These are phyloP conservation scores for Drosophila setosimentum DNA, from an alignment of 2,888 invertebrate species.

Conservation along the genomic window DNA sequence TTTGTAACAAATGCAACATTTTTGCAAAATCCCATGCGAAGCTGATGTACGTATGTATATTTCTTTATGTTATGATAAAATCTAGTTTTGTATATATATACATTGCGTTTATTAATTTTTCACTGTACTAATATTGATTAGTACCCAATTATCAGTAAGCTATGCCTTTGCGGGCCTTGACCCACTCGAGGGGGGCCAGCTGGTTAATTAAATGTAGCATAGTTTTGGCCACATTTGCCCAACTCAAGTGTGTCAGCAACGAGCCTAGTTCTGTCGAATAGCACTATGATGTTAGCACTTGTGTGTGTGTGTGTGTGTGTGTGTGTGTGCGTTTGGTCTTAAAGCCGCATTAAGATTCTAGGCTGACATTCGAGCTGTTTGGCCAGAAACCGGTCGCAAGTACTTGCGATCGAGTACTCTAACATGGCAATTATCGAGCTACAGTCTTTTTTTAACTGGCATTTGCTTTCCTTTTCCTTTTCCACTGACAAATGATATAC, in stretches of 20 bases:
- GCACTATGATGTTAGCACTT: conserved; percentile 20
- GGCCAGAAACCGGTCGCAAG: conserved; percentile 40
- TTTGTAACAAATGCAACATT: neutral
- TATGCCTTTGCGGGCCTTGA: conserved; percentile 37
- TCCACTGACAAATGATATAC: conserved; percentile 32
- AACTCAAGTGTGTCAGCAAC: conserved; percentile 44
- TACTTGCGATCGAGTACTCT: conserved; percentile 1
- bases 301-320: conserved; percentile 7
- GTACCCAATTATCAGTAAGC: conserved; percentile 3
- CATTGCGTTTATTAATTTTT: neutral
- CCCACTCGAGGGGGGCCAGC: conserved; percentile 24
- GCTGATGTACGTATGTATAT: no score
- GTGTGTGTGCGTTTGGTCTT: conserved; percentile 11
- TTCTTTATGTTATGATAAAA: neutral
- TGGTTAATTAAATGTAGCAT: conserved; percentile 23
- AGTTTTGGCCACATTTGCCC: conserved; percentile 36
- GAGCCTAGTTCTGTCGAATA: conserved; percentile 17
- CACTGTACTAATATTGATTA: conserved; percentile 6
- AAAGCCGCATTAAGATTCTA: conserved; percentile 49
- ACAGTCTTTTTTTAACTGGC: conserved; percentile 5
- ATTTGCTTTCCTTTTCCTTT: conserved; percentile 47
- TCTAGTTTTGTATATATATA: neutral
- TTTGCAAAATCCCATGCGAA: no score
- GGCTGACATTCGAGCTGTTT: conserved; percentile 41
- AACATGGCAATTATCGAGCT: conserved; percentile 33